Evolutionary conservation across 2,888 invertebrate genomes (phyloP), one percentile per base, ranked within the genome.

Genomic region (Eupithecia pulchellata): DNA sequence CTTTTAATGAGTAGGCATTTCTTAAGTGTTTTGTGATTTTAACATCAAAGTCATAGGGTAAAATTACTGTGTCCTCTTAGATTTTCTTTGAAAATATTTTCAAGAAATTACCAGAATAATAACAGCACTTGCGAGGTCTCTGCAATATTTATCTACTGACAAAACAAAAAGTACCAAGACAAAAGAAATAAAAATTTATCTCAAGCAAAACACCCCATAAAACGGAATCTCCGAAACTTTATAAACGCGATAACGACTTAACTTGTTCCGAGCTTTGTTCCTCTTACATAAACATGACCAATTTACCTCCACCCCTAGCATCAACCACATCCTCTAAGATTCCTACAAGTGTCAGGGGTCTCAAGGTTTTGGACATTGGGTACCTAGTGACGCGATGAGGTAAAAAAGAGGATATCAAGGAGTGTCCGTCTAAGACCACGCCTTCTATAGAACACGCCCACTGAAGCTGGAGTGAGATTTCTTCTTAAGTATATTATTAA

Each of bases 181-280:
- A 89, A 91, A 89, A 88, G 86, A 89, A 90, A 93, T 92, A 91
- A 92, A 84, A 91, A 88, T 90, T 88, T 92, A 93, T 93, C 92
- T 92, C 86, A 84, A 90, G 88, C 92, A 92, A 93, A 93, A 93
- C 94, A 93, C 94, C 93, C 93, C 87, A 93, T 94, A 93, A 94
- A 93, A 91, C 81, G 88, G 87, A 92, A 92, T 90, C 92, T 91
- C 91, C 88, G 89, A 89, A 92, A 93, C 89, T 94, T 94, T 93
- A 93, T 93, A 93, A 93, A 91, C 89, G 92, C 90, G 94, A 93
- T 94, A 94, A 94, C 93, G 92, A 88, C 92, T 83, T 79, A 94
- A 94, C 92, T 94, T 94, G 91, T 90, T 88, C 91, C 79, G 81
- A 84, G 91, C 91, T 91, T 91, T 91, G 92, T 91, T 92, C 83